Conservation (phyloP, 1,140 invertebrate genomes). For the Scaptomyza hsui region DNA sequence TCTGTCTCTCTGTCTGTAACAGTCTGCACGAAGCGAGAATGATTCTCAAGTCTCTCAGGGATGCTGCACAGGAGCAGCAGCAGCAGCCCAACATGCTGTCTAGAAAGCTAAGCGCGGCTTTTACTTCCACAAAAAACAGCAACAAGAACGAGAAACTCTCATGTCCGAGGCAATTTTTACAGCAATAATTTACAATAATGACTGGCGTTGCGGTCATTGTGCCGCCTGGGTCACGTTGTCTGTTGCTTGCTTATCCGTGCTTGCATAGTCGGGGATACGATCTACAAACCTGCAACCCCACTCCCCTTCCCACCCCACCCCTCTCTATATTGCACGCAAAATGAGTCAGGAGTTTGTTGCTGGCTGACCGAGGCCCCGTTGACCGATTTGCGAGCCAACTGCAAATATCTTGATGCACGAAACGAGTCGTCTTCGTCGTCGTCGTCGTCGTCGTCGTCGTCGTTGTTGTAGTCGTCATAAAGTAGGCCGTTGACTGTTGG, state of each 20-base stretch:
- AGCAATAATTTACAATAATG: conserved; percentile 82
- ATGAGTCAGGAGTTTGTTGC: conserved; percentile 38
- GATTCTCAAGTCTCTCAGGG: conserved; percentile 5
- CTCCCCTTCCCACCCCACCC: not conserved
- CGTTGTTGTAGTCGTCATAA: conserved; percentile 68
- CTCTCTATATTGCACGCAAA: not conserved
- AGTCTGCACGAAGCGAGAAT: not conserved
- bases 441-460: conserved; percentile 42
- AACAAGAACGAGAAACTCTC: conserved; percentile 23
- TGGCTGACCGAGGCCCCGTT: conserved; percentile 44
- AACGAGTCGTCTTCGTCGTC: conserved; percentile 46
- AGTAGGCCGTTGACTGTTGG: conserved; percentile 79
- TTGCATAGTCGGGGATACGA: conserved; percentile 24
- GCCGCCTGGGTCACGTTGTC: conserved; percentile 74
- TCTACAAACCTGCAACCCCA: not conserved
- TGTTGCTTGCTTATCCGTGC: conserved; percentile 38
- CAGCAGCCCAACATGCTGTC: not conserved
- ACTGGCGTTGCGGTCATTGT: conserved; percentile 70
- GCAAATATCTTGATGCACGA: conserved; percentile 74
- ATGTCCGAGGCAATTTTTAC: conserved; percentile 72
- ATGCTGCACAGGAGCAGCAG: conserved; percentile 12
- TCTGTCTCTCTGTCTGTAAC: conserved; percentile 8
- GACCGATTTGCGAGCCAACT: conserved; percentile 65
- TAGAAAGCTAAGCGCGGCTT: conserved; percentile 46
- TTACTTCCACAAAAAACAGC: conserved; percentile 27